Evolutionary conservation across 2,113 vertebrate species (phyloP), one percentile per base, ranked within the genome.

Genomic region (Pseudopipra pipra): DNA sequence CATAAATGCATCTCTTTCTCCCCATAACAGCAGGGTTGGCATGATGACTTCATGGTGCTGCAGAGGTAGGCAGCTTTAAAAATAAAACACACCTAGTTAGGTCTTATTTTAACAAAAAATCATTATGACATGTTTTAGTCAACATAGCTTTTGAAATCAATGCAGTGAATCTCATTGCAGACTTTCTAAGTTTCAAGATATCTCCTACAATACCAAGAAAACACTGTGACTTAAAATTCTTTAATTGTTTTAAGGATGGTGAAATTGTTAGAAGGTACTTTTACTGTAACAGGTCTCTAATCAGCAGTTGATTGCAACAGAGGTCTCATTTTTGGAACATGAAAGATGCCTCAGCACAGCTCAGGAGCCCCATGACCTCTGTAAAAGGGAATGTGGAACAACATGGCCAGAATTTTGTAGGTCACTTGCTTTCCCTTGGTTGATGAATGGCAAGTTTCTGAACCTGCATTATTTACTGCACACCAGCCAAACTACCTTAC

Each of bases 1-100:
- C 97, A 99, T 97, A 96, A 99, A 99, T 0, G 99, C 99, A 46
- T 99, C 99, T 75, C 98, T 98, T 96, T 99, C 99, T 66, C 99
- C 99, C 99, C 99, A 99, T 51, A 99, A 97, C 65, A 99, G 98
- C 86, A 99, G 95, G 31, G 99, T 99, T 10, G 99, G 99, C 75
- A 99, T 99, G 75, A 97, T 97, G 94, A 99, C 98, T 67, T 99
- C 97, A 66, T 98, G 99, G 70, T 98, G 98, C 93, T 98, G 98
- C 87, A 99, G 98, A 67, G 99, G 99, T 56, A 99, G 98, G 91
- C 98, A 99, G 97, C 99, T 99, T 95, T 43, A 89, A 97, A 91
- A 96, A 95, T 24, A 97, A 96, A 97, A 89, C 52, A 91, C 24
- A 72, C 3, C 62, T 30, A 47, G 24, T 84, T 93, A 94, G 52